phyloP scores from a whole-genome alignment of 2,113 vertebrate genomes.

The Lichenostomus cassidix region DNA sequence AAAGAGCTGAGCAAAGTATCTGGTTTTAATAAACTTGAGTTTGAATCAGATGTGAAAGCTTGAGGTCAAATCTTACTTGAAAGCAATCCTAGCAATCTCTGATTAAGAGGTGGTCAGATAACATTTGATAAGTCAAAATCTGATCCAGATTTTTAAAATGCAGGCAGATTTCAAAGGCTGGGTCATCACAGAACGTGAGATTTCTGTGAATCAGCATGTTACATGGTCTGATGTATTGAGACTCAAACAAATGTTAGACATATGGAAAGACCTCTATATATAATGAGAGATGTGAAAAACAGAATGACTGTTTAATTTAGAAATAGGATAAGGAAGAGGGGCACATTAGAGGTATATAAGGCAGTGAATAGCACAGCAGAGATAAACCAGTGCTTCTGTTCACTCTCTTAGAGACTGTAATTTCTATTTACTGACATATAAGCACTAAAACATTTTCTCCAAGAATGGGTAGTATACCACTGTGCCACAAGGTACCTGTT shows the following conservation, averaged over 20 bases:
- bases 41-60: background rate
- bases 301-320: constrained; percentile 61
- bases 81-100: background rate
- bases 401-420: background rate
- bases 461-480: background rate
- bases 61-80: constrained; percentile 6
- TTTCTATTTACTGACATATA: constrained; percentile 1
- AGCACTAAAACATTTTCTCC: background rate
- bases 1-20: background rate
- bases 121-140: constrained; percentile 44
- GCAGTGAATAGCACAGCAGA: constrained; percentile 18
- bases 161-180: constrained; percentile 42
- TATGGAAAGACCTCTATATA: constrained; percentile 61
- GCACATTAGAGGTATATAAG: constrained; percentile 14
- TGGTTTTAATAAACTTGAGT: background rate
- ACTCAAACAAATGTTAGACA: constrained; percentile 64
- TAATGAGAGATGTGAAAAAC: constrained; percentile 58
- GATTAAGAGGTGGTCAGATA: constrained; percentile 26
- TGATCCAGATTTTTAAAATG: constrained; percentile 23
- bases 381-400: background rate
- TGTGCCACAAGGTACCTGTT: background rate
- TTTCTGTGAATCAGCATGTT: constrained; percentile 66
- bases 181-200: constrained; percentile 56
- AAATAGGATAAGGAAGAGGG: constrained; percentile 34
- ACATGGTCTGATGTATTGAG: constrained; percentile 48